These are phyloP conservation scores for Alviniconcha marisindica DNA, from an alignment of 1,140 invertebrate genomes.

Conservation along the genomic window DNA sequence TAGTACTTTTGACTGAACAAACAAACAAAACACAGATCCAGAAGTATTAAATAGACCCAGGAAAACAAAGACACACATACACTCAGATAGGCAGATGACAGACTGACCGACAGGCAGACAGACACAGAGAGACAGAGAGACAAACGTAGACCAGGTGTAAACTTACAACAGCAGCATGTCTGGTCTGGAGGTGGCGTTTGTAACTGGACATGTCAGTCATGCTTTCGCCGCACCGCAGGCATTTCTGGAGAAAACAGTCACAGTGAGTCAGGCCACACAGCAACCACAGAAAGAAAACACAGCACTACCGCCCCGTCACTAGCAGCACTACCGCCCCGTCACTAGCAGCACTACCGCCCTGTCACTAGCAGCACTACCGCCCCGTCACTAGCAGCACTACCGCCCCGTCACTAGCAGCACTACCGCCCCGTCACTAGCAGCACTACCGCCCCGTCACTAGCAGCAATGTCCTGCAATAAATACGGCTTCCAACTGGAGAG, in stretches of 20 bases:
- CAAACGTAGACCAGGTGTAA: background rate
- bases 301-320: background rate
- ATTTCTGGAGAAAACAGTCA: conserved; percentile 23
- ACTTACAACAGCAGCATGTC: conserved; percentile 52
- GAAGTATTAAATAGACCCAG: no score
- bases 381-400: background rate
- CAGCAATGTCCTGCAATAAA: no score
- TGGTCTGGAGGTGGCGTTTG: conserved; percentile 48
- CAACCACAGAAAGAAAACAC: background rate
- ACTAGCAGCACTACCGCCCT: background rate
- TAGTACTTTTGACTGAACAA: no score
- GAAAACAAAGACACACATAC: no score
- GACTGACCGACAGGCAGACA: no score
- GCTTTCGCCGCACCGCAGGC: conserved; percentile 40
- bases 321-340: background rate
- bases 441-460: no score
- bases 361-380: background rate
- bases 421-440: no score
- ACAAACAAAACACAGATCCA: no score
- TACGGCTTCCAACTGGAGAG: no score
- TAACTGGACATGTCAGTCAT: conserved; percentile 8
- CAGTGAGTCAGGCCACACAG: background rate
- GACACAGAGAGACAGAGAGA: no score
- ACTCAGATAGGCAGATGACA: no score
- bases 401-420: no score